Evolutionary conservation across 2,113 vertebrate species (phyloP), one percentile per base, ranked within the genome.

Genomic region (Carettochelys insculpta): DNA sequence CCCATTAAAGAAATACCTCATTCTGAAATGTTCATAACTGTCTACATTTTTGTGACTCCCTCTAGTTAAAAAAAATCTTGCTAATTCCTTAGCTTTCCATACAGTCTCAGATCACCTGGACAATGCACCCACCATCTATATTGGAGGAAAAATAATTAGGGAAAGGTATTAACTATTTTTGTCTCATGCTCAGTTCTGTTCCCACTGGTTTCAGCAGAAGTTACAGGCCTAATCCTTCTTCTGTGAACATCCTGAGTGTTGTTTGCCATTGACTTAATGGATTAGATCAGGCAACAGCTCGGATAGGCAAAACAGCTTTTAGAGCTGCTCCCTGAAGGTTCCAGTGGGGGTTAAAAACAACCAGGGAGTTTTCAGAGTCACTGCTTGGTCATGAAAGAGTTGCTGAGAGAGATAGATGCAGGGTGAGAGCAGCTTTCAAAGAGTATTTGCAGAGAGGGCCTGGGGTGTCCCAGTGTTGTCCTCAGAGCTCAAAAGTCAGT

Each of bases 341-440:
- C 50, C 47, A 83, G 38, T 50, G 86, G 34, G 22, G 87, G 29
- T 38, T 80, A 22, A 91, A 19, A 38, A 38, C 71, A 16, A 52
- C 2, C 22, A 58, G 27, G 50, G 80, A 83, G 85, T 88, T 83
- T 92, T 96, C 68, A 89, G 94, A 87, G 58, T 34, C 50, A 79
- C 27, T 41, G 50, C 43, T 34, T 48, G 25, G 75, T 78, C 38
- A 50, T 93, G 14, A 47, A 25, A 34, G 87, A 80, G 77, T 38
- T 4, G 27, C 25, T 2, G 73, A 85, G 52, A 86, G 4, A n/a
- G n/a, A n/a, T n/a, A n/a, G n/a, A n/a, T n/a, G n/a, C n/a, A n/a
- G n/a, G n/a, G n/a, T n/a, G n/a, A n/a, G 24, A 45, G 13, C 24
- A 73, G 25, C 53, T 38, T 12, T 85, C 1, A 1, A 1, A 0